Conservation (phyloP, 1,140 invertebrate genomes). For the Neodiprion virginianus region DNA sequence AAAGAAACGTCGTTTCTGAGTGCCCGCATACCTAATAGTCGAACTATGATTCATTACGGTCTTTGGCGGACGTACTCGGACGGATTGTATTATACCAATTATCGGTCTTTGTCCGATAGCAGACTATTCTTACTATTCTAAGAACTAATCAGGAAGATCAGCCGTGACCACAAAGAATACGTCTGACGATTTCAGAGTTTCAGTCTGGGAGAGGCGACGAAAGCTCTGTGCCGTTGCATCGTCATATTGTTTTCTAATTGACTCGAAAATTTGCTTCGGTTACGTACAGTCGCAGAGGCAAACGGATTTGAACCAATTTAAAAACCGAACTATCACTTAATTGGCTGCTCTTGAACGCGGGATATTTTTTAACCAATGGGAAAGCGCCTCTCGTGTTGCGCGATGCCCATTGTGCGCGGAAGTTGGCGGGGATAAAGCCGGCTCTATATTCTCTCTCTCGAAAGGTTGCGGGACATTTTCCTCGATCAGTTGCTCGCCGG, state of each 20-base stretch:
- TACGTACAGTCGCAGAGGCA: no score
- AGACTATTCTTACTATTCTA: no score
- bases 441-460: neutral
- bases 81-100: no score
- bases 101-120: no score
- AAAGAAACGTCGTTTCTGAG: no score
- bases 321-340: neutral
- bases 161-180: no score
- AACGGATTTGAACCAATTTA: neutral
- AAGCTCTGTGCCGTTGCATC: neutral
- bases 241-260: neutral
- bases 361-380: neutral
- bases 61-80: no score
- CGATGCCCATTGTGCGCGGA: neutral
- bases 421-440: neutral
- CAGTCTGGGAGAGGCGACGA: neutral
- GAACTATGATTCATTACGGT: no score
- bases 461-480: neutral
- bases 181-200: no score
- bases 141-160: no score
- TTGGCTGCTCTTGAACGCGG: neutral
- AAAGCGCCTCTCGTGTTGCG: neutral
- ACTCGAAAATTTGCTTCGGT: neutral
- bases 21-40: no score
- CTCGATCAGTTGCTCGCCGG: conserved; percentile 2